Evolutionary conservation across 2,113 vertebrate species (phyloP).

Genomic region (Plecturocebus donacophilus): DNA sequence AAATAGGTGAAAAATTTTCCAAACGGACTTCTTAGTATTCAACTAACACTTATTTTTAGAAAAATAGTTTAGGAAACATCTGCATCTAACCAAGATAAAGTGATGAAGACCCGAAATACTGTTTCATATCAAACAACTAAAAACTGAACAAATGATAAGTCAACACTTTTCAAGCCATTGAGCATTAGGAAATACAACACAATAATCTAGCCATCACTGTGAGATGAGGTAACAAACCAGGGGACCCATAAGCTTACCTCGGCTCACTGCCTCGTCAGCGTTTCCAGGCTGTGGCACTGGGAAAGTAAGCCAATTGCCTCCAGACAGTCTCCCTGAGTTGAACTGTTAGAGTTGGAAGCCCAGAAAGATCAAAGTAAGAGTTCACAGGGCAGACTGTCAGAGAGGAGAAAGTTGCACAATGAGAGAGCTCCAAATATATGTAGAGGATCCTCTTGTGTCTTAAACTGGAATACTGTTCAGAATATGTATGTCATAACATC

Average conservation of each 20-base stretch:
- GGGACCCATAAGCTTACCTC: no score
- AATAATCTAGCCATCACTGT: not conserved
- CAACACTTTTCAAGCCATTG: not conserved
- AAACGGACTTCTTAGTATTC: not conserved
- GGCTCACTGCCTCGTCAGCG: not conserved
- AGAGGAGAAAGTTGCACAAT: not conserved
- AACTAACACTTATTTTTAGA: not conserved
- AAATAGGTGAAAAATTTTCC: not conserved
- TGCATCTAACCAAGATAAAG: not conserved
- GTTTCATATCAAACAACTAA: not conserved
- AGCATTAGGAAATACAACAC: not conserved
- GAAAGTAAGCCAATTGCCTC: not conserved
- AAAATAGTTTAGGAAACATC: not conserved
- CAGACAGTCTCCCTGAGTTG: not conserved
- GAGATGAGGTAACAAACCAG: not conserved
- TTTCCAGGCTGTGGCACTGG: not conserved
- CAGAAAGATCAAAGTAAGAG: not conserved
- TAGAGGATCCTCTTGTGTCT: not conserved
- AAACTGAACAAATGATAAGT: not conserved
- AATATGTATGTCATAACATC: not conserved
- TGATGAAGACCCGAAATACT: not conserved
- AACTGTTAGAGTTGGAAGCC: not conserved
- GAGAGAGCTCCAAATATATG: not conserved
- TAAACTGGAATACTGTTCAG: not conserved
- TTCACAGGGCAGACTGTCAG: not conserved